phyloP scores from a whole-genome alignment of 2,797 vertebrate genomes.

The Ceyx erithaca region DNA sequence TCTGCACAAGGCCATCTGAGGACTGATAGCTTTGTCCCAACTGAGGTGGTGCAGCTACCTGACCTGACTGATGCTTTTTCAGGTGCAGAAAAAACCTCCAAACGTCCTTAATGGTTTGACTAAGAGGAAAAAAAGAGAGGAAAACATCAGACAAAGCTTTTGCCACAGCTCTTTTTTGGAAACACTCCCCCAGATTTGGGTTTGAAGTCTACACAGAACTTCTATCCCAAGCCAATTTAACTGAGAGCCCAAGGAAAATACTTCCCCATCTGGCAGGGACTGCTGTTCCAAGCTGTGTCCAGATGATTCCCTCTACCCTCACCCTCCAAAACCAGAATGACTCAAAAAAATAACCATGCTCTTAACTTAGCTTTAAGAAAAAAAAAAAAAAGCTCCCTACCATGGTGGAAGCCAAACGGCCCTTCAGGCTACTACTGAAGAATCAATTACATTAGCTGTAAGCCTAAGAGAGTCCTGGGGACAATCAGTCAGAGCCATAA shows the following conservation, averaged over 20 bases:
- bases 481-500: slow-evolving; percentile 75
- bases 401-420: slow-evolving; percentile 69
- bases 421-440: slow-evolving; percentile 73
- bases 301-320: slow-evolving; percentile 25
- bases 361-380: slow-evolving; percentile 38
- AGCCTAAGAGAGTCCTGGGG: slow-evolving; percentile 71
- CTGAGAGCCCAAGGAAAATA: slow-evolving; percentile 26
- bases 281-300: slow-evolving; percentile 27
- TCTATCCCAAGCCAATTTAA: slow-evolving; percentile 36
- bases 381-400: slow-evolving; percentile 1
- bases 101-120: not conserved
- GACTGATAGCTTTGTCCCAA: not conserved
- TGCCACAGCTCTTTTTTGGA: not conserved
- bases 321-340: slow-evolving; percentile 40
- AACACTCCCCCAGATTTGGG: not conserved
- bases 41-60: not conserved
- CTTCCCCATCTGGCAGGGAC: slow-evolving; percentile 13
- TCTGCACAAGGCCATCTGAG: not conserved
- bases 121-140: not conserved
- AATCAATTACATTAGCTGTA: slow-evolving; percentile 74
- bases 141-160: not conserved
- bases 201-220: slow-evolving; percentile 19
- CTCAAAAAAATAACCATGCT: slow-evolving; percentile 44
- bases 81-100: not conserved
- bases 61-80: not conserved